Percentiles rank a stretch among this genome's conserved stretches.
phyloP scores from a whole-genome alignment of 2,888 invertebrate species.

The Erannis defoliaria region DNA sequence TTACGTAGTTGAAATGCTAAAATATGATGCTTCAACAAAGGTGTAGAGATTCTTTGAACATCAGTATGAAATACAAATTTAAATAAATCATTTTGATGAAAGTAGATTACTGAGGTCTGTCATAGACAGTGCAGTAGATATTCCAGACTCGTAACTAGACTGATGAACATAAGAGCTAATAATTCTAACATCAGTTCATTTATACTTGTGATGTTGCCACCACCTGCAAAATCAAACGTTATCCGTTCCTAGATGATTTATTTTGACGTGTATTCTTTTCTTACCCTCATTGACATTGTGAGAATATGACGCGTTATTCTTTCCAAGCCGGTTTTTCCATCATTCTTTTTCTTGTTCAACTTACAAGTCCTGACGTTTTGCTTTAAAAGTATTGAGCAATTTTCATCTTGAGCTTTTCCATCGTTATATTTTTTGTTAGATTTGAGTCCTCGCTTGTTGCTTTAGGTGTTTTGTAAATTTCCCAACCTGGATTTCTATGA shows the following conservation, averaged over 20 bases:
- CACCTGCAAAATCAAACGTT: conserved; percentile 12
- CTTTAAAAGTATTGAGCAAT: no score
- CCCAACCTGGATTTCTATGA: no score
- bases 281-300: conserved; percentile 1
- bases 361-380: not conserved
- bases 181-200: not conserved
- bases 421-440: no score
- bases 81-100: no score
- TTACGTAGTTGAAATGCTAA: no score
- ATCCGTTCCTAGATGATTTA: conserved; percentile 3
- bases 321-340: not conserved
- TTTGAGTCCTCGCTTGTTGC: no score
- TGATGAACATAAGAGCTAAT: not conserved
- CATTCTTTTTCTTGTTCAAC: not conserved
- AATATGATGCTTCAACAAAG: no score
- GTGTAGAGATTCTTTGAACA: no score
- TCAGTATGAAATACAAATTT: no score
- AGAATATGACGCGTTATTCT: no score
- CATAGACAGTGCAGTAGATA: not conserved
- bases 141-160: not conserved
- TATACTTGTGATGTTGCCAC: not conserved
- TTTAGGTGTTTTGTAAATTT: not conserved
- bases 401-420: no score
- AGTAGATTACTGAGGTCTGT: no score
- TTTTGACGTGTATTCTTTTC: not conserved